A percentile compares a stretch with the other conserved stretches of the same genome.
Evolutionary conservation across 1,140 invertebrate species (phyloP).

Genomic region (Amyelois transitella): DNA sequence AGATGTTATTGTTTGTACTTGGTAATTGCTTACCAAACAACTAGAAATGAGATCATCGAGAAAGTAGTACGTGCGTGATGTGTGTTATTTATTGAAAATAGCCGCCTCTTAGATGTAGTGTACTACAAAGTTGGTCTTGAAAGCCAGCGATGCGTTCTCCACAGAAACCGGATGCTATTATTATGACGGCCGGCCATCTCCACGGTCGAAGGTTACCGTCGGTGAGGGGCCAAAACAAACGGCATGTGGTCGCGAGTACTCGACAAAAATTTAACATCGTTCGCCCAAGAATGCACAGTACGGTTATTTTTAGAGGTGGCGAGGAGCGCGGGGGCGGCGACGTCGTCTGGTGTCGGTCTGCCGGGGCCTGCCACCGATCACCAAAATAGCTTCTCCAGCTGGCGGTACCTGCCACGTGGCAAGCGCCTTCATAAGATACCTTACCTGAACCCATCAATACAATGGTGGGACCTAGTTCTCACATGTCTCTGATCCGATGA

Average conservation of each 20-base stretch:
- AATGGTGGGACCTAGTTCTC: too few relatives aligned
- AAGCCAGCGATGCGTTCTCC: background rate
- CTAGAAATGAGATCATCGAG: background rate
- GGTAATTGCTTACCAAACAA: background rate
- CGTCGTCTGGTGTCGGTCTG: constrained; percentile 73
- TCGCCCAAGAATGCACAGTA: constrained; percentile 72
- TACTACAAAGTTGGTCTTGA: background rate
- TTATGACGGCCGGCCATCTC: constrained; percentile 1
- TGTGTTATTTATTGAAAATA: background rate
- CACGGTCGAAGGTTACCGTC: constrained; percentile 42
- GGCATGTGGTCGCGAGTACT: constrained; percentile 68
- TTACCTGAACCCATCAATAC: constrained; percentile 28
- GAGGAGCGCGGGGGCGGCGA: constrained; percentile 68
- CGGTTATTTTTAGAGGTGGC: constrained; percentile 63
- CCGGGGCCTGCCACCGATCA: constrained; percentile 64
- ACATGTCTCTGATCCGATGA: too few relatives aligned
- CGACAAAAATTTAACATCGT: constrained; percentile 73
- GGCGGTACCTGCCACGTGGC: constrained; percentile 70
- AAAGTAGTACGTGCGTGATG: background rate
- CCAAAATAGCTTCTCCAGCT: constrained; percentile 71
- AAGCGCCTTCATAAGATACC: constrained; percentile 23
- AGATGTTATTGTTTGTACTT: too few relatives aligned
- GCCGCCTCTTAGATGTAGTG: background rate
- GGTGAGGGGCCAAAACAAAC: constrained; percentile 63
- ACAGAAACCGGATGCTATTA: background rate